phyloP scores from a whole-genome alignment of 2,113 vertebrate genomes.

The Petrocephalus zakoni region DNA sequence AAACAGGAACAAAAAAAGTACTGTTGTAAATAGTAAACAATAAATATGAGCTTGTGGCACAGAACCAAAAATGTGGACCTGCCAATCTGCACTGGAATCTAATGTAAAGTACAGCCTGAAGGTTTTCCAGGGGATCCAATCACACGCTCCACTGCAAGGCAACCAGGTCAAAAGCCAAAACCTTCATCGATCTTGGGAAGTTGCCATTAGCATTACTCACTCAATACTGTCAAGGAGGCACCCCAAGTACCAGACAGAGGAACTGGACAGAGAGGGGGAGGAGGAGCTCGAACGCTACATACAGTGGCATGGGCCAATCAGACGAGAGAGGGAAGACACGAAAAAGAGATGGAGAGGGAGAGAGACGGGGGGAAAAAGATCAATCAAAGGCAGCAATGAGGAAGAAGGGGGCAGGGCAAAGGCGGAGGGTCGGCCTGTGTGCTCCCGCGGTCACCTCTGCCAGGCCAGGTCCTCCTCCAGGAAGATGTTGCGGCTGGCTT shows the following conservation, averaged over 20 bases:
- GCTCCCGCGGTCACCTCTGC: conserved; percentile 74
- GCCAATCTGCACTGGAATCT: not conserved
- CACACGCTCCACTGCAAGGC: not conserved
- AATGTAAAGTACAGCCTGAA: not conserved
- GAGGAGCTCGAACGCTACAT: not conserved
- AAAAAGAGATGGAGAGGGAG: not conserved
- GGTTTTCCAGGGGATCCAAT: not conserved
- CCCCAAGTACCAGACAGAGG: conserved; percentile 8
- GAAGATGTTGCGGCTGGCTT: conserved; percentile 93
- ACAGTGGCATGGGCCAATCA: not conserved
- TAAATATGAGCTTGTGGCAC: not conserved
- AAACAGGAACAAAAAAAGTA: not conserved
- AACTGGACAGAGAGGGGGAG: not conserved
- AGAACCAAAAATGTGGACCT: not conserved
- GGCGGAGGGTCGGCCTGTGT: not conserved
- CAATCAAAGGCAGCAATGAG: not conserved
- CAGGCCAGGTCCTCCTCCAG: conserved; percentile 91
- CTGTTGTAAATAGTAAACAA: not conserved
- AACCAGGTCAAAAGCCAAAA: not conserved
- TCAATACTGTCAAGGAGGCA: conserved; percentile 1
- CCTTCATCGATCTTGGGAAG: not conserved
- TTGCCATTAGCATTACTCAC: not conserved
- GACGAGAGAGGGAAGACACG: not conserved
- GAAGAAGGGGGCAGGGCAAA: not conserved
- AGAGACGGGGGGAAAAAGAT: not conserved